Evolutionary conservation across 30 jellyfish, hydroid and myxozoan genomes (phyloP).

Genomic region (Hydra vulgaris): DNA sequence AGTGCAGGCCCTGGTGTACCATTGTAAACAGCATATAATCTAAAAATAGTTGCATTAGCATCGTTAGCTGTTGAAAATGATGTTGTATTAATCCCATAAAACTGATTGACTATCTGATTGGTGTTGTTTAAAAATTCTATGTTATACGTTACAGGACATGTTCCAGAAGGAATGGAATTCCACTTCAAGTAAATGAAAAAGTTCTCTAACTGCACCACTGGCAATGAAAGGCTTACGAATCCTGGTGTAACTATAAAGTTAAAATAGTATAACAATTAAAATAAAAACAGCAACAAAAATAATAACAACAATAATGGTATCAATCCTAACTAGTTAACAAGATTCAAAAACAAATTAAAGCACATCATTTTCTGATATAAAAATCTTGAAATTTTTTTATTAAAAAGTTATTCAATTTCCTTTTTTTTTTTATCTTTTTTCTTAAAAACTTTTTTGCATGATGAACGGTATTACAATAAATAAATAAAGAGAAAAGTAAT

Average conservation of each 20-base stretch:
- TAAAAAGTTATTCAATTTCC: no score
- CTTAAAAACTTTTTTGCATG: no score
- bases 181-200: neutral
- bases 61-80: neutral
- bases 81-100: neutral
- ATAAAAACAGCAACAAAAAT: no score
- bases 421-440: no score
- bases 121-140: neutral
- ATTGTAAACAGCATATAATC: neutral
- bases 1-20: neutral
- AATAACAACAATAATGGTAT: no score
- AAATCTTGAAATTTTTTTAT: no score
- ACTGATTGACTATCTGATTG: neutral
- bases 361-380: no score
- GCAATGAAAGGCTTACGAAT: neutral
- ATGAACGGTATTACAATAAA: no score
- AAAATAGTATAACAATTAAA: no score
- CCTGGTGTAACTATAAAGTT: neutral
- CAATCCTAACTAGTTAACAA: no score
- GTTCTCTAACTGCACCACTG: neutral
- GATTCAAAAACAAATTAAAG: no score
- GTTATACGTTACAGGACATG: neutral
- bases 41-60: neutral
- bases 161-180: neutral
- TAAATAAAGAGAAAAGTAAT: no score